Base-by-base conservation (phyloP, 1,140 invertebrate genomes). In the Palaemon carinicauda region DNA sequence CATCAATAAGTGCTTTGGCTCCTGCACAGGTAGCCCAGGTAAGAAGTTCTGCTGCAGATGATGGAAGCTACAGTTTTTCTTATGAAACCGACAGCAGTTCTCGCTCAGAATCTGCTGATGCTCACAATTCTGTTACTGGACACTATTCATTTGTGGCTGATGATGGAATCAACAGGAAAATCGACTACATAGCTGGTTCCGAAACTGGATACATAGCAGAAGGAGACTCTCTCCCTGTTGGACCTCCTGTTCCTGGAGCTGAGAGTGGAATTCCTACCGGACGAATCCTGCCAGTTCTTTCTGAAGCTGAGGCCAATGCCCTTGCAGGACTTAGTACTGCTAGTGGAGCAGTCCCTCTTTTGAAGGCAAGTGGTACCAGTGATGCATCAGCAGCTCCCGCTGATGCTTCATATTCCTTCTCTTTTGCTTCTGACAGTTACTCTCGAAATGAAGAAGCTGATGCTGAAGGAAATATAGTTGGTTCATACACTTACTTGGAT, bases 181-280 rank as follows among this genome's bases (percentile, higher is more conserved):
- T 86, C 1, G 53, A 80, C 53, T 86, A 86, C 69, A 24, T 24
- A 7, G 83, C 83, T n/a, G 83, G 83, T 15, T 17, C 83, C 54
- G 83, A 54, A 15, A 86, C 77, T 14, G 83, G 83, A 19, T 86
- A 79, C 29, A 50, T 86, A 24, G 83, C 83, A 15, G 51, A 71
- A 33, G 83, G 83, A 14, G 83, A 80, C 53, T 75, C 78, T 24
- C 77, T 86, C 41, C 83, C 83, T 54, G 21, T 31, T 33, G 71
- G 27, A 60, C n/a, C 73, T 15, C 15, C 52, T 31, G 52, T 53
- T 54, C 81, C 71, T 19, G 29, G 65, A 9, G 65, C 65, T 27
- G 65, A 69, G 17, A 69, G 17, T 69, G 65, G 65, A 7, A 69
- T 69, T 69, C 65, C 65, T 27, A 69, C 65, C 15, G 65, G 65